These are phyloP conservation scores for Gambusia yucatana DNA, from an alignment of 2,797 vertebrate species.

Conservation along the genomic window DNA sequence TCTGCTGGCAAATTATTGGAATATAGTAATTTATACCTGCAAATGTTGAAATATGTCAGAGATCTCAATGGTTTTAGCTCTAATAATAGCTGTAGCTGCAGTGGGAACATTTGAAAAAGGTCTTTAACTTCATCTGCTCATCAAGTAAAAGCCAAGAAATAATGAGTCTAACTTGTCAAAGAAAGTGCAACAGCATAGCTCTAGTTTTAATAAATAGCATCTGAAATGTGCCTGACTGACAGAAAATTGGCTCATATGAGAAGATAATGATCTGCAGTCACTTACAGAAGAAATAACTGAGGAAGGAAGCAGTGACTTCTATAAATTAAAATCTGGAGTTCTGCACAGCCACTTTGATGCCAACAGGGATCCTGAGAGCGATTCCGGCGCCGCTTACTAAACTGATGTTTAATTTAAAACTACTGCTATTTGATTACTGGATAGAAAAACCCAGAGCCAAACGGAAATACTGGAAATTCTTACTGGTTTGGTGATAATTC, in stretches of 20 bases:
- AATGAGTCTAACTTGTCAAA: neutral
- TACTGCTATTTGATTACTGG: neutral
- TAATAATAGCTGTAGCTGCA: neutral
- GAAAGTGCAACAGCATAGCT: neutral
- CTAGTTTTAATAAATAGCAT: neutral
- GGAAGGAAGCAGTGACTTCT: neutral
- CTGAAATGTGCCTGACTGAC: neutral
- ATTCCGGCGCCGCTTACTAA: neutral
- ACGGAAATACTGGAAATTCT: neutral
- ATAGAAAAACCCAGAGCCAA: neutral
- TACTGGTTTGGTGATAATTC: neutral
- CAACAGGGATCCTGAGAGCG: neutral
- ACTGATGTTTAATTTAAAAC: conserved; percentile 4
- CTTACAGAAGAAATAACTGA: neutral
- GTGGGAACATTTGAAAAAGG: neutral
- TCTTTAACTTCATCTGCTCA: neutral
- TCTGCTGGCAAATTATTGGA: neutral
- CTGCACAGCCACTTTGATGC: neutral
- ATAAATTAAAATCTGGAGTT: conserved; percentile 2
- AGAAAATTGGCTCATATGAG: neutral
- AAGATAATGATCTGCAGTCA: neutral
- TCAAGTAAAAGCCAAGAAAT: neutral
- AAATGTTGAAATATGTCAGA: neutral
- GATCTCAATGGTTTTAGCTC: neutral
- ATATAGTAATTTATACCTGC: neutral